These are phyloP conservation scores for Protula sp. DNA, from an alignment of 2,888 invertebrate species.

Conservation along the genomic window DNA sequence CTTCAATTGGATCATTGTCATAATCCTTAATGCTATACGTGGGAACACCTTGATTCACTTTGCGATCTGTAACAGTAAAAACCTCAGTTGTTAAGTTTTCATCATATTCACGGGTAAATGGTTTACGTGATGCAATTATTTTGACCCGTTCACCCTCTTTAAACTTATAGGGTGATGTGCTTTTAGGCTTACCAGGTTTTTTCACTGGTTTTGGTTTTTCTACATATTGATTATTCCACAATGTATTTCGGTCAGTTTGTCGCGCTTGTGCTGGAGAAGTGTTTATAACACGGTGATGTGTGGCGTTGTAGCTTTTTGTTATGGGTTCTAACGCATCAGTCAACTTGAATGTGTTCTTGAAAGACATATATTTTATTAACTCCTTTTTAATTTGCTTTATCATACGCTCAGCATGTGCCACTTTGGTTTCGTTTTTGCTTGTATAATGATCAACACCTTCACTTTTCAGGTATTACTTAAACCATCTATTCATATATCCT, in stretches of 20 bases:
- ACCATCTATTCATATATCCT: background rate
- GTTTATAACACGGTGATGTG: background rate
- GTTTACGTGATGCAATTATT: background rate
- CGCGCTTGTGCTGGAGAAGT: background rate
- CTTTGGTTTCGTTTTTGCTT: background rate
- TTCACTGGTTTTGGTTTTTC: too few relatives aligned
- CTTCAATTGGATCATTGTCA: background rate
- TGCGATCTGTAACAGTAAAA: background rate
- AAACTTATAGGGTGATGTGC: background rate
- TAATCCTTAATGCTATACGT: background rate
- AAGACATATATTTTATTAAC: background rate
- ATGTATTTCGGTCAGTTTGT: background rate
- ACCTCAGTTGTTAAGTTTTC: background rate
- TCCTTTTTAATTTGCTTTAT: background rate
- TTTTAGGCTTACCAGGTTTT: too few relatives aligned
- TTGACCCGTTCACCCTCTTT: background rate
- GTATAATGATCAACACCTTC: background rate
- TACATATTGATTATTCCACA: too few relatives aligned
- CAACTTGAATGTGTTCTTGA: background rate
- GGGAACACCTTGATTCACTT: background rate
- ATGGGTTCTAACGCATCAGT: background rate
- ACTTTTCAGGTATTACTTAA: background rate
- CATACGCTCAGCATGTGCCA: background rate
- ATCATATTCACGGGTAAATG: background rate
- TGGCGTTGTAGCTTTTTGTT: background rate